Evolutionary conservation across 1,140 invertebrate species (phyloP).

Genomic region (Achroia grisella): DNA sequence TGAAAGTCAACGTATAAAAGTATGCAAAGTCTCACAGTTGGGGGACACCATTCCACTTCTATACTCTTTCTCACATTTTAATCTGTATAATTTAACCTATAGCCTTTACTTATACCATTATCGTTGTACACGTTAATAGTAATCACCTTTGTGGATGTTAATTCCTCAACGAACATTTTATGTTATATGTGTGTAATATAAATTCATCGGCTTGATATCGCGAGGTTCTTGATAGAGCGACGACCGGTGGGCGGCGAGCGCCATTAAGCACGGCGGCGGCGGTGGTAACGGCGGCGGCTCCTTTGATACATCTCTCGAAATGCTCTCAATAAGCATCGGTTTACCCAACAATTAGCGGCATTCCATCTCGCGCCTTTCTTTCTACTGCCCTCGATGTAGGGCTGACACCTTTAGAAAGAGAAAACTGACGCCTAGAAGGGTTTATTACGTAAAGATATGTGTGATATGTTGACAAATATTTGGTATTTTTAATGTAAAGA

Average conservation of each 20-base stretch:
- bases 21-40: too few species aligned
- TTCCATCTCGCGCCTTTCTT: constrained; percentile 36
- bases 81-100: too few species aligned
- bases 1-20: too few species aligned
- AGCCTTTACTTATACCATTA: too few species aligned
- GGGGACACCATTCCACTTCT: too few species aligned
- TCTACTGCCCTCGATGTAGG: constrained; percentile 4
- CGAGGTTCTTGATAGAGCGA: background rate
- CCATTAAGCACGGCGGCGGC: constrained; percentile 6
- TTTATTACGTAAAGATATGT: too few species aligned
- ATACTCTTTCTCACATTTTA: too few species aligned
- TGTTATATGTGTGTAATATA: background rate
- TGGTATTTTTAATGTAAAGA: too few species aligned
- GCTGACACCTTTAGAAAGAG: constrained; percentile 1
- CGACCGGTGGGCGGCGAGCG: constrained; percentile 19
- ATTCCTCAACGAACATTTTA: too few species aligned
- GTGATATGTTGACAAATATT: too few species aligned
- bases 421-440: background rate
- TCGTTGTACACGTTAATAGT: too few species aligned
- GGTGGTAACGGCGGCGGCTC: constrained; percentile 36
- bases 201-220: background rate
- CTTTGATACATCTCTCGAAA: constrained; percentile 41
- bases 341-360: constrained; percentile 55
- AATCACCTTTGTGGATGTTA: too few species aligned
- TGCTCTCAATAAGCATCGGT: constrained; percentile 59